A percentile compares a stretch with the other conserved stretches of the same genome.
Conservation (phyloP, 2,113 vertebrate species). For the Phrynosoma blainvillii region DNA sequence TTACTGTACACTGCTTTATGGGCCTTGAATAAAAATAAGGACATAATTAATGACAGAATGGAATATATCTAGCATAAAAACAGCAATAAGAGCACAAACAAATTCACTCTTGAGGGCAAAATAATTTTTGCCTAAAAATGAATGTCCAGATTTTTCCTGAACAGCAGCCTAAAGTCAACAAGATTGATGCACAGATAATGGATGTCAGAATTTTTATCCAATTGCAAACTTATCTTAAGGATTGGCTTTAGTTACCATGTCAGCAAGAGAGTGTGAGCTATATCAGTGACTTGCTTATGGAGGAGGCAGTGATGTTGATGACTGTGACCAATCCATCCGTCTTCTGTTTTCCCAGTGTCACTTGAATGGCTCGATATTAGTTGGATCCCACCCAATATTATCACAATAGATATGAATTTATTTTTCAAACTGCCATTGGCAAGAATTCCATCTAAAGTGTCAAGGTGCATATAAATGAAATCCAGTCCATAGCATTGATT, state of each 20-base stretch:
- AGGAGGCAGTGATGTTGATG: background rate
- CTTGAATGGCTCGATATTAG: background rate
- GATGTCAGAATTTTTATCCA: no score
- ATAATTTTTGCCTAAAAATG: background rate
- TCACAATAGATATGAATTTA: background rate
- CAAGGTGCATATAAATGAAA: background rate
- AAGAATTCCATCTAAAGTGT: background rate
- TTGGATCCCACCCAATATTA: background rate
- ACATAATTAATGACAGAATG: background rate
- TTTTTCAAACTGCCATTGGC: background rate
- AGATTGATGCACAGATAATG: no score
- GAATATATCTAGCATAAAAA: no score
- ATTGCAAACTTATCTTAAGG: background rate
- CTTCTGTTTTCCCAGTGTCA: background rate
- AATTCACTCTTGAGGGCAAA: background rate
- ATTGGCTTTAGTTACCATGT: background rate
- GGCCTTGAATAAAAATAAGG: background rate
- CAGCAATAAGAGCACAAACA: background rate
- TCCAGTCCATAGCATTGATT: background rate
- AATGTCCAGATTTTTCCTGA: background rate
- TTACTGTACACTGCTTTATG: background rate
- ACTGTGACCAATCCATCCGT: background rate
- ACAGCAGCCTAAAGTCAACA: background rate
- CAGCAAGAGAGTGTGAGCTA: background rate
- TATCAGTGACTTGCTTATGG: background rate